These are phyloP conservation scores for Eira barbara DNA, from an alignment of 2,113 vertebrate genomes.

Conservation along the genomic window DNA sequence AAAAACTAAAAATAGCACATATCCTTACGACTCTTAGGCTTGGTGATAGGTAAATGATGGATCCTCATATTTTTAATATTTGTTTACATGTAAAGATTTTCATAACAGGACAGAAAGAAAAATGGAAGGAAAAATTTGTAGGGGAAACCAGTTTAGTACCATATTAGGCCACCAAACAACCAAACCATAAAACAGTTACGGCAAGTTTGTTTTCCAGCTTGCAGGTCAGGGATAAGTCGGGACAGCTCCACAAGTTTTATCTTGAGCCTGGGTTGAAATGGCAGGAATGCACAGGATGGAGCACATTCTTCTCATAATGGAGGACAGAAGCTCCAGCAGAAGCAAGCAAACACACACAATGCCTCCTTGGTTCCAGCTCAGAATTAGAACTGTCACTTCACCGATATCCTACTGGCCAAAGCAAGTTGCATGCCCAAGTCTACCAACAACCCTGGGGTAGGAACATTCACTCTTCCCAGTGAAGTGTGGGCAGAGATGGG, in stretches of 20 bases:
- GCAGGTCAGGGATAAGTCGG: neutral
- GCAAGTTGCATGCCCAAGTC: accelerated
- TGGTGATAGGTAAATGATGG: neutral
- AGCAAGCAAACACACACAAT: neutral
- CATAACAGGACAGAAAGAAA: neutral
- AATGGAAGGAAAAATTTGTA: neutral
- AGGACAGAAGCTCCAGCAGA: neutral
- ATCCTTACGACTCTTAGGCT: neutral
- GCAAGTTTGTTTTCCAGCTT: neutral
- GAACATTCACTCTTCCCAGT: neutral
- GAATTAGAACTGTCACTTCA: accelerated
- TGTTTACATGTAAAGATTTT: neutral
- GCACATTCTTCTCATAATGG: neutral
- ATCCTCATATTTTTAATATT: neutral
- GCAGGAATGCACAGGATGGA: neutral
- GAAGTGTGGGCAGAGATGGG: neutral
- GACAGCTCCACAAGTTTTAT: neutral
- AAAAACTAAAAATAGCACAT: neutral
- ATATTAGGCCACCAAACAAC: neutral
- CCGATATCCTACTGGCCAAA: neutral
- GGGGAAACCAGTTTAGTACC: neutral
- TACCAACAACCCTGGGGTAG: accelerated
- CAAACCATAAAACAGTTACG: neutral
- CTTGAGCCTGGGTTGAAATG: neutral
- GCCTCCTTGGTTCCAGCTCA: neutral